Conservation (phyloP, 2,888 invertebrate genomes). For the Plagodis pulveraria region DNA sequence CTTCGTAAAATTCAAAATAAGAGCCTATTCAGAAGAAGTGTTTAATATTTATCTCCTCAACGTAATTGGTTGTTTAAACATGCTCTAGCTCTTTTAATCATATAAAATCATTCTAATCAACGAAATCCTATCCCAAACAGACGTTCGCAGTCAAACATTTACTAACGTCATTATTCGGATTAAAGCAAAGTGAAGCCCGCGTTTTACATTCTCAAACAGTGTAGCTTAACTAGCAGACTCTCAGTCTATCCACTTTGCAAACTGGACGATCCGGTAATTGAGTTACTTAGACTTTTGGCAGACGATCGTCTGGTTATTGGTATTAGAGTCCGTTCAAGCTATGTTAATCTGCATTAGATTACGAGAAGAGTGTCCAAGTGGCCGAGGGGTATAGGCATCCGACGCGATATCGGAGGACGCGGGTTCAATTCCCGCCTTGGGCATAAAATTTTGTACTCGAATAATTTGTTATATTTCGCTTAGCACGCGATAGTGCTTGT, state of each 20-base stretch:
- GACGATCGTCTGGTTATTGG: slow-evolving; percentile 28
- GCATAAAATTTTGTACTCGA: too few relatives aligned
- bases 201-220: slow-evolving; percentile 32
- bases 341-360: neutral
- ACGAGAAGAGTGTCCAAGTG: neutral
- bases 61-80: neutral
- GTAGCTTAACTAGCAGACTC: slow-evolving; percentile 30
- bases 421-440: too few relatives aligned
- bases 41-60: too few relatives aligned
- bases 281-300: slow-evolving; percentile 34
- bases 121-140: slow-evolving; percentile 19
- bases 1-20: too few relatives aligned
- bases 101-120: slow-evolving; percentile 20
- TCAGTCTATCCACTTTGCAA: slow-evolving; percentile 34
- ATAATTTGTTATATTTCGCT: too few relatives aligned
- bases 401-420: too few relatives aligned
- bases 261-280: slow-evolving; percentile 36
- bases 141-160: slow-evolving; percentile 28
- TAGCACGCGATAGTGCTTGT: too few relatives aligned
- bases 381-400: too few relatives aligned
- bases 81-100: neutral
- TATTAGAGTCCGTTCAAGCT: slow-evolving; percentile 1
- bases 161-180: slow-evolving; percentile 33
- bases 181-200: slow-evolving; percentile 30
- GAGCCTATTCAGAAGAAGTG: too few relatives aligned